Conservation (phyloP, 2,888 invertebrate species). For the Ecliptopera silaceata region DNA sequence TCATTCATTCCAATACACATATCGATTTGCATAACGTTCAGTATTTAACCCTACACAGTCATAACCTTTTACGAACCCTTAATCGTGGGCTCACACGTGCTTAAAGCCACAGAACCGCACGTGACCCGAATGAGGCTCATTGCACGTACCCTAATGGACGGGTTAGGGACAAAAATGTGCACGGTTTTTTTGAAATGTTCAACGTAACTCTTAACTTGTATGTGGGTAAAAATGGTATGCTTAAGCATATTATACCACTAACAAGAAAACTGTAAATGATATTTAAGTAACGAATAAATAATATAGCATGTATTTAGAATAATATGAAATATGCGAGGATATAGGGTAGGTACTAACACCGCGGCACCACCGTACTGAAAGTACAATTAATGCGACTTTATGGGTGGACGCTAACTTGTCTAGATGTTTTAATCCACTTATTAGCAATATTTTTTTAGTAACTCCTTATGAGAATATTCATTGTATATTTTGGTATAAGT, state of each 20-base stretch:
- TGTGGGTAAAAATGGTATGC: background rate
- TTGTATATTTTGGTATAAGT: too few species aligned
- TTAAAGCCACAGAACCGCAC: conserved; percentile 3
- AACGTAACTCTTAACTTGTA: background rate
- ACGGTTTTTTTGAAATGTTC: background rate
- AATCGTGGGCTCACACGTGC: conserved; percentile 8
- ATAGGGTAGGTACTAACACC: too few species aligned
- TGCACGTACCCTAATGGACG: conserved; percentile 13
- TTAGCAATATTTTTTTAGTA: too few species aligned
- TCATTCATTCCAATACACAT: too few species aligned
- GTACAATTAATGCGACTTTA: too few species aligned
- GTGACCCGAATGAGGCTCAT: conserved; percentile 15
- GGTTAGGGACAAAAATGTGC: background rate
- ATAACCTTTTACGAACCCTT: conserved; percentile 6
- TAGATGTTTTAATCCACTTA: too few species aligned
- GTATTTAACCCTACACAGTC: conserved; percentile 1
- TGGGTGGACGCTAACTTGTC: too few species aligned
- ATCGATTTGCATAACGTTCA: background rate
- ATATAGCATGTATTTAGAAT: too few species aligned
- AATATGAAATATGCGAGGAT: too few species aligned
- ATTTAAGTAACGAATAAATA: too few species aligned
- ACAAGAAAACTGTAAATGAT: background rate
- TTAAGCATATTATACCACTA: background rate
- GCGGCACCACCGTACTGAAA: too few species aligned
- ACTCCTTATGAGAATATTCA: too few species aligned